Evolutionary conservation across 2,888 invertebrate genomes (phyloP), one percentile per base, ranked within the genome.

Genomic region (Ryuthela nishihirai): DNA sequence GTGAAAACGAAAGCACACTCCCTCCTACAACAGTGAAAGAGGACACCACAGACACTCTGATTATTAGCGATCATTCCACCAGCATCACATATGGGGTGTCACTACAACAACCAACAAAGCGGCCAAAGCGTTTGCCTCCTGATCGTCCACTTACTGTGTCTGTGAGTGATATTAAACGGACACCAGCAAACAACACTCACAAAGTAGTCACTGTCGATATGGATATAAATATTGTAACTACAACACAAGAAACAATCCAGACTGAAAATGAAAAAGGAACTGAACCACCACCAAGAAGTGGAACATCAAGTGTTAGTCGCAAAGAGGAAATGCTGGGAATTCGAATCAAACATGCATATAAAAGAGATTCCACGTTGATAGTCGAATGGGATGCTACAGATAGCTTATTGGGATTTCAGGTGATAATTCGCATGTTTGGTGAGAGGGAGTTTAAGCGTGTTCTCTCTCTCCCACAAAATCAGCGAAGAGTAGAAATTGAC

Each of bases 401-500:
- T 0, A 89, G 88, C 71, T 87, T 88, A 69, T 79, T 90, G n/a
- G 91, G 90, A 45, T 92, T 91, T 73, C 81, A 89, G 58, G 90
- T 92, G 10, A 87, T 91, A 20, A 92, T 92, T 73, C 79, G 92
- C 50, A 78, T 92, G 36, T 93, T 93, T 70, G 93, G 92, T 4
- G 91, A 91, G 69, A 85, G 87, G 71, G 85, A 82, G 67, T 93
- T 92, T 76, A 90, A 91, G 69, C 88, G 89, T 73, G 91, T 91
- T 4, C 90, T 91, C 15, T 89, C 90, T 1, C 75, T 93, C 18
- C 90, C 91, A 75, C 85, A 89, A 18, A 88, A 88, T 70, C 90
- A 91, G 76, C 79, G 90, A 69, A 91, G 92, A 75, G 92, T 92
- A 71, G 90, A 88, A 76, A 90, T 93, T 59, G 90, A 90, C 76